Base-by-base conservation (phyloP, 37 sponge, comb jelly and placozoan species). In the Lycopodina hypogea region DNA sequence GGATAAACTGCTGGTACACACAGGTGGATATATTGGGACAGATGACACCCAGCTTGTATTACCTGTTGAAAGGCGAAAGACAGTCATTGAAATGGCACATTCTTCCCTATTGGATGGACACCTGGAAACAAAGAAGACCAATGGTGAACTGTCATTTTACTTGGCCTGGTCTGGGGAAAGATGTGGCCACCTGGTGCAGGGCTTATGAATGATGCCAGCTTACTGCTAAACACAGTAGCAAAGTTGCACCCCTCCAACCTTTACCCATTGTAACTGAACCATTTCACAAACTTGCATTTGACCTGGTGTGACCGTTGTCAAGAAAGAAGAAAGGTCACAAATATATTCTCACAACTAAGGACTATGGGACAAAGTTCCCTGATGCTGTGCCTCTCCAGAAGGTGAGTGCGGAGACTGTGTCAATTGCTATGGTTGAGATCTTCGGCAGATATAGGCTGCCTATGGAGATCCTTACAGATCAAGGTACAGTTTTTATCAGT, bases 341-440 rank as follows among this genome's bases (percentile, higher is more conserved):
- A n/a, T n/a, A n/a, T n/a, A n/a, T n/a, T n/a, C n/a, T n/a, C n/a
- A n/a, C n/a, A n/a, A n/a, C n/a, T 4, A 64, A 74, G 42, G 79
- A 81, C 52, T 88, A 82, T 77, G 78, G 83, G 18, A 88, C 84
- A 23, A 35, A 76, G 17, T 88, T 70, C 26, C 89, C 83, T 0
- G 84, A 88, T 24, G 89, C 84, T 0, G n/a, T 88, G 7, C 76
- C 83, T 19, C 75, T 88, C 55, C 12, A 17, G 17, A 19, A 17
- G 12, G 55, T 53, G 12, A 17, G 17, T 53, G 55, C 55, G 17
- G 55, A 53, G 55, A 53, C 55, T 17, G 55, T 53, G 55, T 12
- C 55, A 19, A 53, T n/a, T 19, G 55, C 55, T 17, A 53, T 53
- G 55, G 17, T 53, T 12, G 55, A 53, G 55, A 53, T 53, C 12